A percentile compares a stretch with the other conserved stretches of the same genome.
phyloP scores from a whole-genome alignment of 2,888 invertebrate species.

The Agriopis leucophaearia region DNA sequence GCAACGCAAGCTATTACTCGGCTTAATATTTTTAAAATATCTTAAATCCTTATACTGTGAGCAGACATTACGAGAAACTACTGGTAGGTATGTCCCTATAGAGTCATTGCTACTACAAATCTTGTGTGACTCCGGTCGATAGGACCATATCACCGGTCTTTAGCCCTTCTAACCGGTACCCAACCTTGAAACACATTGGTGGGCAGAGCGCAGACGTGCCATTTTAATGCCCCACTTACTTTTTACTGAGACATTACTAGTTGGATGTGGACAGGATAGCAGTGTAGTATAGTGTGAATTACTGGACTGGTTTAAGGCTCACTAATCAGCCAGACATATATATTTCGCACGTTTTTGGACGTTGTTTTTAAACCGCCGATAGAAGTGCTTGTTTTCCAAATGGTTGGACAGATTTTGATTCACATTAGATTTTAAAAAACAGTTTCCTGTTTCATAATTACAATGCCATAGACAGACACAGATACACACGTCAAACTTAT shows the following conservation, averaged over 20 bases:
- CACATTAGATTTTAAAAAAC: too few relatives aligned
- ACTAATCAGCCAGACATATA: too few relatives aligned
- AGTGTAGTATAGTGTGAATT: neutral
- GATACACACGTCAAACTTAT: too few relatives aligned
- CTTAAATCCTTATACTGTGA: neutral
- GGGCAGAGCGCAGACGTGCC: neutral
- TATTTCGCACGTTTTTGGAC: too few relatives aligned
- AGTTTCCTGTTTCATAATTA: too few relatives aligned
- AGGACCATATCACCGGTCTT: neutral
- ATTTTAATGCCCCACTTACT: constrained; percentile 4
- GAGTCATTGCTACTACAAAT: neutral
- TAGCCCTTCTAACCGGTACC: constrained; percentile 26
- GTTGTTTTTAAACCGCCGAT: too few relatives aligned
- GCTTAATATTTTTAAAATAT: too few relatives aligned
- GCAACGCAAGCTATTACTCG: too few relatives aligned
- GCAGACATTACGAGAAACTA: neutral
- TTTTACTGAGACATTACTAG: constrained; percentile 8
- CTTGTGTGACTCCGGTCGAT: neutral
- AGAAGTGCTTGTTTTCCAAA: too few relatives aligned
- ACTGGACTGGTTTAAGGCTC: too few relatives aligned
- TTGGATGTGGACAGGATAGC: neutral
- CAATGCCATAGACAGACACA: too few relatives aligned
- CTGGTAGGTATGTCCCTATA: neutral
- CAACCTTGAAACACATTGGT: constrained; percentile 15
- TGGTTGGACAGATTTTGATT: too few relatives aligned